Evolutionary conservation across 2,113 vertebrate genomes (phyloP).

Genomic region (Podiceps cristatus): DNA sequence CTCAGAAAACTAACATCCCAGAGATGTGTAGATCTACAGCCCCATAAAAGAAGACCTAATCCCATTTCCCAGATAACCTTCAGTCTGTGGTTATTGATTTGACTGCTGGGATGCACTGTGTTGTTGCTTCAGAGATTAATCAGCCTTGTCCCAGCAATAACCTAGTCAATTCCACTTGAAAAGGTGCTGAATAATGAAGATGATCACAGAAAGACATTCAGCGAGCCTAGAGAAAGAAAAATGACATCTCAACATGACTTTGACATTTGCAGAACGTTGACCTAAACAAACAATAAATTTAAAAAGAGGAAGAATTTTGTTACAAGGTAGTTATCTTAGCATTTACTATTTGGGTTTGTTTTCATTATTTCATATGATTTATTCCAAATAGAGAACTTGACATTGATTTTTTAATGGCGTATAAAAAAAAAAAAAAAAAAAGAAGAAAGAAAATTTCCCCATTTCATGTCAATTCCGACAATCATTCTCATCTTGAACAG

Average conservation of each 20-base stretch:
- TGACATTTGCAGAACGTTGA: background rate
- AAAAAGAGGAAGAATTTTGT: background rate
- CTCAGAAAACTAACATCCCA: background rate
- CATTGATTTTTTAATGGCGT: background rate
- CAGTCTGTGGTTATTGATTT: background rate
- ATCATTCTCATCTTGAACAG: background rate
- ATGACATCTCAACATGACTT: background rate
- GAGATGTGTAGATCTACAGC: background rate
- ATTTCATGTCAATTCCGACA: background rate
- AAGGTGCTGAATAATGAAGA: background rate
- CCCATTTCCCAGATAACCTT: background rate
- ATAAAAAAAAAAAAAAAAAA: background rate
- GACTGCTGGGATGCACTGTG: background rate
- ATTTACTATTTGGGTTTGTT: background rate
- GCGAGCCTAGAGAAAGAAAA: background rate
- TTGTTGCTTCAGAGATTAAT: conserved; percentile 24
- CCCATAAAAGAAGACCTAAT: background rate
- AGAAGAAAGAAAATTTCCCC: background rate
- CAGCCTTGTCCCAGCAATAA: background rate
- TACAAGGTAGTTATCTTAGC: background rate
- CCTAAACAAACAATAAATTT: background rate
- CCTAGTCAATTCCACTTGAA: background rate
- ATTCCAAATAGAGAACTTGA: background rate
- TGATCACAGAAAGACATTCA: background rate
- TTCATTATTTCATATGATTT: background rate